These are phyloP conservation scores for Drosophila mimetica DNA, from an alignment of 2,888 invertebrate species.

Conservation along the genomic window DNA sequence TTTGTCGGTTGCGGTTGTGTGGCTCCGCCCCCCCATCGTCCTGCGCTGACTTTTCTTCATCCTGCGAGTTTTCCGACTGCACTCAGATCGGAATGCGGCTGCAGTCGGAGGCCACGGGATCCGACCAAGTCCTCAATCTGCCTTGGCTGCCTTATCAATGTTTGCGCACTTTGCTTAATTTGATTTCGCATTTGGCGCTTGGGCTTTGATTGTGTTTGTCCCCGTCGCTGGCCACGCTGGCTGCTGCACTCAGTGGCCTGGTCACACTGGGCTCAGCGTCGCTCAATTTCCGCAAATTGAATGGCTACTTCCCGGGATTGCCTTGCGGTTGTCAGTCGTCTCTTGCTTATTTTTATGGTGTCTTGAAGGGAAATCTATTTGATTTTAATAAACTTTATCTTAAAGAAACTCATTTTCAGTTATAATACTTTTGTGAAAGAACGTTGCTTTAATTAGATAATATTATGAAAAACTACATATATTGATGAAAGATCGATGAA, in stretches of 20 bases:
- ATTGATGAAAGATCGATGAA: too few relatives aligned
- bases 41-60: conserved; percentile 6
- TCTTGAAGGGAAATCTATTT: too few relatives aligned
- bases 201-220: conserved; percentile 41
- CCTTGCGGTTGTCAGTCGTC: neutral
- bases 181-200: conserved; percentile 61
- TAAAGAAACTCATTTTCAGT: neutral
- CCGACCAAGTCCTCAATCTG: conserved; percentile 23
- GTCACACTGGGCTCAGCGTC: conserved; percentile 14
- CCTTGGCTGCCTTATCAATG: conserved; percentile 47
- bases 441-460: too few relatives aligned
- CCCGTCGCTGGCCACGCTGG: conserved; percentile 16
- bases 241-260: conserved; percentile 17
- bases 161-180: conserved; percentile 77
- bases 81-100: conserved; percentile 8
- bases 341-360: neutral
- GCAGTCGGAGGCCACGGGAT: conserved; percentile 12
- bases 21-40: neutral
- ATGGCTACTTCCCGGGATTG: neutral
- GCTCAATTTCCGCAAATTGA: conserved; percentile 23
- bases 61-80: neutral
- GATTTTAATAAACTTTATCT: too few relatives aligned
- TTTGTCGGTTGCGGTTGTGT: conserved; percentile 62
- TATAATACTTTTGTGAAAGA: too few relatives aligned
- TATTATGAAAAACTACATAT: too few relatives aligned